A percentile compares a stretch with the other conserved stretches of the same genome.
Conservation (phyloP, 1,140 invertebrate species). For the Bombus waltoni region DNA sequence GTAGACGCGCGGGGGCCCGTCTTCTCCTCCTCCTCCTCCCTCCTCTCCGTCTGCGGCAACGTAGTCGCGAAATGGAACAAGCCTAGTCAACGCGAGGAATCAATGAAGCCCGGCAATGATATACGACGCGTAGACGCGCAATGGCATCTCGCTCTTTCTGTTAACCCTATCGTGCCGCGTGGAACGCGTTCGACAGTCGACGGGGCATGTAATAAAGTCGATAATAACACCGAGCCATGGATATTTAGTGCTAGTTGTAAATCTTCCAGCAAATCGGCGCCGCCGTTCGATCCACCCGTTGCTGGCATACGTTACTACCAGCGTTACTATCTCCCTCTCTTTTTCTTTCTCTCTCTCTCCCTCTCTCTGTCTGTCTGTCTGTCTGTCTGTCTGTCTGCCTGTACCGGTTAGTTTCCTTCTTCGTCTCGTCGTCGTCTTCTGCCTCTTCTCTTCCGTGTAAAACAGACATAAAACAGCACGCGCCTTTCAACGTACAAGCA, state of each 20-base stretch:
- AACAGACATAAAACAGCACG: slow-evolving; percentile 69
- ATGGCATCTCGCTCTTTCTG: slow-evolving; percentile 73
- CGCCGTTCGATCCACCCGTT: slow-evolving; percentile 68
- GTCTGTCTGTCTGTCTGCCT: no score
- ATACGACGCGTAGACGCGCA: slow-evolving; percentile 76
- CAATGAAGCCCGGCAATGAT: slow-evolving; percentile 76
- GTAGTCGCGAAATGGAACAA: slow-evolving; percentile 25
- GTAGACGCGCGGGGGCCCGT: neutral
- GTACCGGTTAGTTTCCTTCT: neutral
- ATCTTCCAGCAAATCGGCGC: slow-evolving; percentile 78
- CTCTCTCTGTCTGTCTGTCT: no score
- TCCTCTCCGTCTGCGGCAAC: neutral
- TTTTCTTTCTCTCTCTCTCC: neutral
- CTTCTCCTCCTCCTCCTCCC: neutral
- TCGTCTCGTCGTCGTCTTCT: slow-evolving; percentile 28
- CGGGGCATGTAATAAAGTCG: slow-evolving; percentile 75
- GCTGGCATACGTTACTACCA: slow-evolving; percentile 73
- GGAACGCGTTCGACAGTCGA: slow-evolving; percentile 20
- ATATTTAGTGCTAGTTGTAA: slow-evolving; percentile 81
- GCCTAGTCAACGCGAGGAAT: slow-evolving; percentile 60
- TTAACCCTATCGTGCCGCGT: slow-evolving; percentile 72
- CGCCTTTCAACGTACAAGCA: slow-evolving; percentile 48
- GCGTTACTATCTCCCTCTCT: slow-evolving; percentile 32
- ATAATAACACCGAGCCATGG: slow-evolving; percentile 78
- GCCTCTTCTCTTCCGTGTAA: neutral